These are phyloP conservation scores for Euclidia mi DNA, from an alignment of 2,888 invertebrate species.

Conservation along the genomic window DNA sequence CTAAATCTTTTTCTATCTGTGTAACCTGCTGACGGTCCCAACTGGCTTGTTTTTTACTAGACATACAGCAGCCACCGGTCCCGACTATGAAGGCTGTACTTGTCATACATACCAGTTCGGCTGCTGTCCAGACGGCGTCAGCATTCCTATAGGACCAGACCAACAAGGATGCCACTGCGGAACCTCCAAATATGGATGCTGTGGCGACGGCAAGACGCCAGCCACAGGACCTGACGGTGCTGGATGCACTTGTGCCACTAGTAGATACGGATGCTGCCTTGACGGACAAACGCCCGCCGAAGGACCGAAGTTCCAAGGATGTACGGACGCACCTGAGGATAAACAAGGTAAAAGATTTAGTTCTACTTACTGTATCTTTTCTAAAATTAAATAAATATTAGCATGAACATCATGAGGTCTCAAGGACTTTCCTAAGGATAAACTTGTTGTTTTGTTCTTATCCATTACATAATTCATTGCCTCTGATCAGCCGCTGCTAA, in stretches of 20 bases:
- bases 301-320: constrained; percentile 96
- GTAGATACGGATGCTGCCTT: constrained; percentile 95
- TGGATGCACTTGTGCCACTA: constrained; percentile 95
- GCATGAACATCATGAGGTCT: too few relatives aligned
- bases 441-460: too few relatives aligned
- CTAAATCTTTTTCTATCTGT: too few relatives aligned
- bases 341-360: constrained; percentile 91
- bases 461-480: too few relatives aligned
- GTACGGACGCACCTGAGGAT: constrained; percentile 92
- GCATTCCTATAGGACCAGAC: constrained; percentile 92
- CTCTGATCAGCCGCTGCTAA: too few relatives aligned
- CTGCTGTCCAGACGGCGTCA: constrained; percentile 96
- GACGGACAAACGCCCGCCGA: constrained; percentile 94
- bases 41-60: constrained; percentile 55
- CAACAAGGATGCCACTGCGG: constrained; percentile 94
- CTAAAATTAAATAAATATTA: too few relatives aligned
- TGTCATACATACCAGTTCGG: constrained; percentile 97
- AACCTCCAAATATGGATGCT: constrained; percentile 94
- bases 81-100: constrained; percentile 94
- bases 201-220: constrained; percentile 95
- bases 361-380: too few relatives aligned
- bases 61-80: constrained; percentile 93
- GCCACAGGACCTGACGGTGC: constrained; percentile 93
- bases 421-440: too few relatives aligned
- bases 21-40: too few relatives aligned